Evolutionary conservation across 2,888 invertebrate genomes (phyloP).

Genomic region (Coelinius sp.): DNA sequence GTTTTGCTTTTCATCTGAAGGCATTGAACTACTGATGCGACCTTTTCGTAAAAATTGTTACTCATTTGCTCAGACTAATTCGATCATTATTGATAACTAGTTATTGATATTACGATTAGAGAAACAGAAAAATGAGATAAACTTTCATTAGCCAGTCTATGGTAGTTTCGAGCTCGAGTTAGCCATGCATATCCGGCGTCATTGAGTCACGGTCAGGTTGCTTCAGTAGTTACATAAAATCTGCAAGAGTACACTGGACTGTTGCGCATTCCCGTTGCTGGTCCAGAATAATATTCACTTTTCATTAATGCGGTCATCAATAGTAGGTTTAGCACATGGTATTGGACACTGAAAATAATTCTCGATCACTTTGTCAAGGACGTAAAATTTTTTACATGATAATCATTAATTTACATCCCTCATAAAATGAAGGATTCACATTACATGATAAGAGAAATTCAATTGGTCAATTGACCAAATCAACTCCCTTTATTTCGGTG

Average conservation of each 20-base stretch:
- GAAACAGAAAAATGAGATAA: background rate
- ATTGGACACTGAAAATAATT: background rate
- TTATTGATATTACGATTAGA: background rate
- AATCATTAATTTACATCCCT: background rate
- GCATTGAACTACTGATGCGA: background rate
- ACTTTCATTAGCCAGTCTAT: background rate
- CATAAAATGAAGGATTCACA: background rate
- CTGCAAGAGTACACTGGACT: background rate
- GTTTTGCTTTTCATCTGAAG: background rate
- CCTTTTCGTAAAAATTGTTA: background rate
- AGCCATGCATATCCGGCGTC: slow-evolving; percentile 7
- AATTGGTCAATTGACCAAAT: background rate
- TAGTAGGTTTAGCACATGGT: background rate
- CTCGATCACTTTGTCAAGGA: background rate
- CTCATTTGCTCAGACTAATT: background rate
- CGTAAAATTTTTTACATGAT: background rate
- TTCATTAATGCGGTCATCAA: background rate
- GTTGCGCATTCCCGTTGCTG: slow-evolving; percentile 1
- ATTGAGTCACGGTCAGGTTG: slow-evolving; percentile 30
- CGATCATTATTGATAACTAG: background rate
- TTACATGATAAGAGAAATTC: background rate
- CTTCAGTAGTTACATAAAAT: slow-evolving; percentile 14
- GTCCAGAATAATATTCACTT: background rate
- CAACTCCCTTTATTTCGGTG: background rate
- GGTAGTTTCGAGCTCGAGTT: background rate